Conservation (phyloP, 2,888 invertebrate species). For the Temnothorax ravouxi region DNA sequence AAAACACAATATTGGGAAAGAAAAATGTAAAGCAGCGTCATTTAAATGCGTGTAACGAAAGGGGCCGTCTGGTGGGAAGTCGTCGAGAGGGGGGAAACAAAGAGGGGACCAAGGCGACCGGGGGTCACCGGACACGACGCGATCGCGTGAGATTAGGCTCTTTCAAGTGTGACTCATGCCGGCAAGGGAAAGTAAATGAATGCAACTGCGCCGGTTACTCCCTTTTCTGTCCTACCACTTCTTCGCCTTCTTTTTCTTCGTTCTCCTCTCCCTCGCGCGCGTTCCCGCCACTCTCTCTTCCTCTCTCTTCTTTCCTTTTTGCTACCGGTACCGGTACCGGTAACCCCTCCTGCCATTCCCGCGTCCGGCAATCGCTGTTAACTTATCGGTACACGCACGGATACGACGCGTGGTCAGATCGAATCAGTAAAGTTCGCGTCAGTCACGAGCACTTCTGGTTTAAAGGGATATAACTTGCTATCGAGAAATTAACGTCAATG, state of each 20-base stretch:
- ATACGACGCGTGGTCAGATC: slow-evolving; percentile 57
- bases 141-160: slow-evolving; percentile 77
- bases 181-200: slow-evolving; percentile 76
- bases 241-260: slow-evolving; percentile 34
- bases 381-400: slow-evolving; percentile 55
- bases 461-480: slow-evolving; percentile 41
- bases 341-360: slow-evolving; percentile 17
- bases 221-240: slow-evolving; percentile 41
- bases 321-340: slow-evolving; percentile 5
- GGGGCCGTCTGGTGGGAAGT: slow-evolving; percentile 44
- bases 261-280: neutral
- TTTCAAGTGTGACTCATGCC: slow-evolving; percentile 77
- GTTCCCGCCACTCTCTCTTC: neutral
- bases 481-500: slow-evolving; percentile 38
- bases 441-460: slow-evolving; percentile 44
- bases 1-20: slow-evolving; percentile 76
- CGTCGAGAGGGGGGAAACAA: slow-evolving; percentile 19
- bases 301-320: neutral
- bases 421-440: slow-evolving; percentile 55
- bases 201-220: slow-evolving; percentile 72
- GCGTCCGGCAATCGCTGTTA: slow-evolving; percentile 51
- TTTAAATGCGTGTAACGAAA: slow-evolving; percentile 74
- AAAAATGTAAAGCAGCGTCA: slow-evolving; percentile 73
- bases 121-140: slow-evolving; percentile 73
- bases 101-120: slow-evolving; percentile 60